Conservation (phyloP, 2,797 vertebrate genomes). For the Enteromius fasciolatus region DNA sequence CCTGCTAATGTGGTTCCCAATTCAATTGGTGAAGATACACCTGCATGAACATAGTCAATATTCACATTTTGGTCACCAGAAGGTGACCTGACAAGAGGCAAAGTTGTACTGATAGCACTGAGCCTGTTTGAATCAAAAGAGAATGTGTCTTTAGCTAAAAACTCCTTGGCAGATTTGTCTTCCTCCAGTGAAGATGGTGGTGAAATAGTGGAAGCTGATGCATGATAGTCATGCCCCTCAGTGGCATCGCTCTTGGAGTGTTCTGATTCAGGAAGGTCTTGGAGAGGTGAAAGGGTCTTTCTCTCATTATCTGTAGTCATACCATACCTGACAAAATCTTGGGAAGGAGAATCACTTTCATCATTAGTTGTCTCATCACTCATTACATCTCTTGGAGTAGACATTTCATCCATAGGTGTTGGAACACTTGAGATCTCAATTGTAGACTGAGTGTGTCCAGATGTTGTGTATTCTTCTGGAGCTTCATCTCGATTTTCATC, state of each 20-base stretch:
- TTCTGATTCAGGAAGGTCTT: constrained; percentile 77
- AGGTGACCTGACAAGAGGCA: constrained; percentile 87
- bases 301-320: constrained; percentile 79
- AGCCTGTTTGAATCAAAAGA: constrained; percentile 70
- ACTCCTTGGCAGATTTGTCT: constrained; percentile 84
- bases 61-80: constrained; percentile 86
- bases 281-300: constrained; percentile 78
- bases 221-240: constrained; percentile 90
- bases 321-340: constrained; percentile 83
- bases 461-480: constrained; percentile 88
- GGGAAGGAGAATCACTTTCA: constrained; percentile 87
- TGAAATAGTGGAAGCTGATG: constrained; percentile 91
- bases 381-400: constrained; percentile 89
- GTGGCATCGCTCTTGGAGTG: constrained; percentile 89
- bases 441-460: constrained; percentile 89
- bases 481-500: constrained; percentile 89
- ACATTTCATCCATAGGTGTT: constrained; percentile 94
- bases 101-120: constrained; percentile 73
- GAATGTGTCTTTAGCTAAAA: constrained; percentile 58
- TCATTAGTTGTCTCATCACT: constrained; percentile 91
- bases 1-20: constrained; percentile 74
- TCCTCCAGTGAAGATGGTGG: constrained; percentile 91
- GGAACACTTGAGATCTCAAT: constrained; percentile 94
- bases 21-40: constrained; percentile 83
- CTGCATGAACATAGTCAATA: constrained; percentile 81